A percentile compares a stretch with the other conserved stretches of the same genome.
These are phyloP conservation scores for Neosalanx taihuensis DNA, from an alignment of 2,797 vertebrate genomes.

Conservation along the genomic window DNA sequence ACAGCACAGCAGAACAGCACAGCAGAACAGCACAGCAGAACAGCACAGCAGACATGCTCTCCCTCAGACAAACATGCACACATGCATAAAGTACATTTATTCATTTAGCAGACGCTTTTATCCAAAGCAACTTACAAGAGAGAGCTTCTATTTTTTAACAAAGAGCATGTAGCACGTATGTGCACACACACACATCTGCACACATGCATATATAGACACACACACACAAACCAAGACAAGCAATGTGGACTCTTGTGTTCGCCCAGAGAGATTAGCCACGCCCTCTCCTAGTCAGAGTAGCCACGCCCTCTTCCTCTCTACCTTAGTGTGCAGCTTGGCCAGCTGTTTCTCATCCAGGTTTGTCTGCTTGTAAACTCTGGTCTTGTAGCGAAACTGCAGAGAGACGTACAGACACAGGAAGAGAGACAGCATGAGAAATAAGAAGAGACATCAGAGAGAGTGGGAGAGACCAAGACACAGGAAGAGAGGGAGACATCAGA, in stretches of 20 bases:
- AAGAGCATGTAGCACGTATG: too few species aligned
- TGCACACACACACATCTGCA: neutral
- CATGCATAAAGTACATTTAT: neutral
- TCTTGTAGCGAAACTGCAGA: slow-evolving; percentile 90
- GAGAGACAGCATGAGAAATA: slow-evolving; percentile 25
- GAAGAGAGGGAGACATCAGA: neutral
- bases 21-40: too few species aligned
- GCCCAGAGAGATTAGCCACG: too few species aligned
- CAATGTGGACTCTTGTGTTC: neutral
- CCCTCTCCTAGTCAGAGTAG: too few species aligned
- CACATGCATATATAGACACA: neutral
- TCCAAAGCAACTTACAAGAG: too few species aligned
- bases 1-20: too few species aligned
- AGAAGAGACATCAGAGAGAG: neutral
- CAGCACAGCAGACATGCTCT: neutral
- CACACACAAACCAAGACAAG: neutral
- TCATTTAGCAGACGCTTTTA: too few species aligned
- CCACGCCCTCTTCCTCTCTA: slow-evolving; percentile 41
- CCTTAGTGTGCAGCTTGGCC: slow-evolving; percentile 93
- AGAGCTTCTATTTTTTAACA: too few species aligned
- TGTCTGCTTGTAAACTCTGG: slow-evolving; percentile 92
- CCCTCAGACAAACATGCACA: neutral
- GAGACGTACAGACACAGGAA: slow-evolving; percentile 7
- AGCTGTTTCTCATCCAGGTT: slow-evolving; percentile 94
- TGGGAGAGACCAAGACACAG: slow-evolving; percentile 3